Base-by-base conservation (phyloP, 2,888 invertebrate species). In the Lasioglossum morio region DNA sequence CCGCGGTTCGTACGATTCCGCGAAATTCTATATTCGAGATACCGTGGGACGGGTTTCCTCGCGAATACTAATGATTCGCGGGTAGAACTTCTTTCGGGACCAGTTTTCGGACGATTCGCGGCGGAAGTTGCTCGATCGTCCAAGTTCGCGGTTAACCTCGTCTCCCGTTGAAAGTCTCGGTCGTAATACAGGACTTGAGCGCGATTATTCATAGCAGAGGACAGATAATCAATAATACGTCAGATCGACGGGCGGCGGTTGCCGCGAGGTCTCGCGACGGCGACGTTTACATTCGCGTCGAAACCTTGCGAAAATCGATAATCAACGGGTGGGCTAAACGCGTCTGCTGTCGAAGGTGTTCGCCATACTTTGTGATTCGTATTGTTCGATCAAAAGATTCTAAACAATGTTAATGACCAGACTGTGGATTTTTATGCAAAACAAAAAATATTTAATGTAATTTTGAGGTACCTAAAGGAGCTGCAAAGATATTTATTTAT, bases 161-260 rank as follows among this genome's bases (percentile, higher is more conserved):
- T 48, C 85, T 87, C 84, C 86, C 90, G 86, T 46, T 79, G 78
- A 89, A 90, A 90, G 89, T 91, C 88, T 88, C 80, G 74, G 82
- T 74, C 84, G 87, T 88, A 87, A 85, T 89, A 84, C 85, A 87
- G 85, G 89, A 90, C 79, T 86, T 87, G 81, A 81, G 81, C 82
- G 84, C 85, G 88, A 91, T 91, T 91, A 91, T 91, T 91, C 91
- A 91, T 91, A 91, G 87, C 84, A 81, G 60, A 83, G 85, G 90
- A 89, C 91, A 85, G 85, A 90, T 91, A 91, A 91, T 91, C 91
- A 86, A 91, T 91, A 89, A 88, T 73, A 90, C 86, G 91, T 91
- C 89, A 90, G 84, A 88, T 89, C 86, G 89, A 87, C 90, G 85
- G 88, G 90, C 82, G 87, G 85, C 85, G 88, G 87, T 90, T 83